Evolutionary conservation across 2,888 invertebrate genomes (phyloP).

Genomic region (Agonopterix arenella): DNA sequence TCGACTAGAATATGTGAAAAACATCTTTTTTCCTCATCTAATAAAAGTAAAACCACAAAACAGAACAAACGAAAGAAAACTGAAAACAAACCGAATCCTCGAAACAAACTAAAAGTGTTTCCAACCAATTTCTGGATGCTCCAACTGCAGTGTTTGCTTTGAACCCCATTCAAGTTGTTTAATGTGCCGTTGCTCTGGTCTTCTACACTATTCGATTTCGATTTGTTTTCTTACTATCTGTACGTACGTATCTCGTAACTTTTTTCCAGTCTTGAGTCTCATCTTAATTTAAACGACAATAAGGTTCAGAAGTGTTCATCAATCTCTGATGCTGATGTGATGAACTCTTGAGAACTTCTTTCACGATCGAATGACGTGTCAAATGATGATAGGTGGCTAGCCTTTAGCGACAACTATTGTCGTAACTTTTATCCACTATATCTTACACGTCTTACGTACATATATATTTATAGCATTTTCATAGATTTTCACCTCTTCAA

Average conservation of each 20-base stretch:
- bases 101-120: constrained; percentile 7
- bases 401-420: too few relatives aligned
- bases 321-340: too few relatives aligned
- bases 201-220: constrained; percentile 7
- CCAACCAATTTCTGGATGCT: constrained; percentile 10
- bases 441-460: too few relatives aligned
- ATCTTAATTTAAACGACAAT: too few relatives aligned
- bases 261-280: background rate
- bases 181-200: constrained; percentile 11
- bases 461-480: too few relatives aligned
- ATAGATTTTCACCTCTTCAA: too few relatives aligned
- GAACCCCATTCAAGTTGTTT: constrained; percentile 14
- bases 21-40: background rate
- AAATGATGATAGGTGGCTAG: too few relatives aligned
- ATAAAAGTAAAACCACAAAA: background rate
- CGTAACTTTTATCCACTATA: too few relatives aligned
- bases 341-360: too few relatives aligned
- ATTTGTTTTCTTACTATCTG: background rate
- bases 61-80: background rate
- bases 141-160: constrained; percentile 9
- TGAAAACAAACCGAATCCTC: background rate
- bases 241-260: constrained; percentile 1
- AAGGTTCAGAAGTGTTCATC: too few relatives aligned
- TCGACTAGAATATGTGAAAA: background rate
- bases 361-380: too few relatives aligned